Base-by-base conservation (phyloP, 2,113 vertebrate genomes). In the Channa maculata region DNA sequence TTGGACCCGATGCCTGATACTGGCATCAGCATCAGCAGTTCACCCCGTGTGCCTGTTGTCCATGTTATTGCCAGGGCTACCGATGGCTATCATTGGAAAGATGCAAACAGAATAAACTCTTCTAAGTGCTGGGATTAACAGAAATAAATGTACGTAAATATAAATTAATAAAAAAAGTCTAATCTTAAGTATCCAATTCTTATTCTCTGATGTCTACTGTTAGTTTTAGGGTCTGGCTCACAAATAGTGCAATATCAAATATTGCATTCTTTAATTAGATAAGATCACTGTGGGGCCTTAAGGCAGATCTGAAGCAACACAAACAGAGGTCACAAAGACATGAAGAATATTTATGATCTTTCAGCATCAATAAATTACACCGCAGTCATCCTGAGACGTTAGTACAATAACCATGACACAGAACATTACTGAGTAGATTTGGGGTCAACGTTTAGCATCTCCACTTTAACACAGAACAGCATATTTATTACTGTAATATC, bases 301-400 rank as follows among this genome's bases (percentile, higher is more conserved):
- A 65, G 78, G 65, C 61, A 67, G 51, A 34, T 37, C 3, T 11
- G 4, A 11, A 24, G 14, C 24, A 11, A 39, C 38, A 41, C 36
- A 76, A 50, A 65, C 53, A 70, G 33, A 58, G 36, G 73, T 71
- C 79, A 75, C 0, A 0, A 34, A 54, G 34, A 71, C 64, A 61
- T 39, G 57, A 54, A 46, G 52, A 62, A 61, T 51, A 66, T 49
- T 73, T 13, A 67, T 45, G 57, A 77, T 48, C 70, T 60, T 43
- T 66, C 10, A 69, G 51, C 38, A 2, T 59, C 48, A 70, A n/a
- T 80, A 82, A 74, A 82, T 85, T 79, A 73, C 46, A 52, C 51
- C 33, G 0, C 3, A 7, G 82, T 55, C 67, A 48, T 14, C 71
- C 65, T 62, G 34, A 63, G 48, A 78, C 48, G 43, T 76, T 15